A percentile compares a stretch with the other conserved stretches of the same genome.
phyloP scores from a whole-genome alignment of 1,140 invertebrate genomes.

The Drosophila eugracilis region DNA sequence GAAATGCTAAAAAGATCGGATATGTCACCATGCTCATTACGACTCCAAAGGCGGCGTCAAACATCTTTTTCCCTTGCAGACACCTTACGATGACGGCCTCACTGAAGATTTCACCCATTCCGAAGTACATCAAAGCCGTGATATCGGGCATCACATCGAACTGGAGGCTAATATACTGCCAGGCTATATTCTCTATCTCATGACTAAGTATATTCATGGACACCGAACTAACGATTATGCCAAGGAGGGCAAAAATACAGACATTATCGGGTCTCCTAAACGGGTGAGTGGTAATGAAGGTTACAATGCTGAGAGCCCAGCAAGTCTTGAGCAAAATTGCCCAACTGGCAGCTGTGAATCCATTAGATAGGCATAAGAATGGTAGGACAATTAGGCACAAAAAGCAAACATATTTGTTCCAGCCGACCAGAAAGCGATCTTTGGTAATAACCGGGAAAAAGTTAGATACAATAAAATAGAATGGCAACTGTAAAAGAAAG shows the following conservation, averaged over 20 bases:
- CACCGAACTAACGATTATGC: conserved; percentile 20
- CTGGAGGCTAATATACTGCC: conserved; percentile 41
- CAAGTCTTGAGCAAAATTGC: background rate
- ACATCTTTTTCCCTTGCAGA: background rate
- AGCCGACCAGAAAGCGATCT: conserved; percentile 1
- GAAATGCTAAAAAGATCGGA: conserved; percentile 25
- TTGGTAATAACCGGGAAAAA: conserved; percentile 25
- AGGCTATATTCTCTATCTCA: conserved; percentile 44
- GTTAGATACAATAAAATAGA: conserved; percentile 12
- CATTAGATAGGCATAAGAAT: conserved; percentile 7
- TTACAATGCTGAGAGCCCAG: conserved; percentile 7
- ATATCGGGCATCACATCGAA: conserved; percentile 14
- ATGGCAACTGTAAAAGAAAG: background rate
- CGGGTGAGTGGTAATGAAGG: conserved; percentile 30
- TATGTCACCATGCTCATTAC: conserved; percentile 34
- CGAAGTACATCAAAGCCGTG: conserved; percentile 22
- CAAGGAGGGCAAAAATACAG: conserved; percentile 2
- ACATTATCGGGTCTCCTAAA: conserved; percentile 14
- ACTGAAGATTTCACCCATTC: conserved; percentile 9
- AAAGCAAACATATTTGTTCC: conserved; percentile 14
- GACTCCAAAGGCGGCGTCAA: conserved; percentile 36
- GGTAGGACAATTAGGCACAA: conserved; percentile 21
- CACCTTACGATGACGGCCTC: conserved; percentile 8
- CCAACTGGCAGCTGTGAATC: background rate
- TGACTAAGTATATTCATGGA: background rate